Evolutionary conservation across 2,797 vertebrate genomes (phyloP).

Genomic region (Chaunax sp.): DNA sequence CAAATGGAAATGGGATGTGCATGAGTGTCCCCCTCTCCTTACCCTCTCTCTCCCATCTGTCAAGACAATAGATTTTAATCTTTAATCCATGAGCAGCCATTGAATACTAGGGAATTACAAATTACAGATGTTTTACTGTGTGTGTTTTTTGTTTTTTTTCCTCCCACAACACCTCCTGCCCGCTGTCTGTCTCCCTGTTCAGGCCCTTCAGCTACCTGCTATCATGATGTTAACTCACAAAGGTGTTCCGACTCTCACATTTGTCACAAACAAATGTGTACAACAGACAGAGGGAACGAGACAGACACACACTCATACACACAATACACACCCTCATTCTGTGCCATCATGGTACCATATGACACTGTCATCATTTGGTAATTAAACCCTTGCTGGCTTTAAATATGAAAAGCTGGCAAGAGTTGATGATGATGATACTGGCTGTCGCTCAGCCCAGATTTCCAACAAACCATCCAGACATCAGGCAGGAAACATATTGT

Average conservation of each 20-base stretch:
- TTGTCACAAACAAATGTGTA: slow-evolving; percentile 54
- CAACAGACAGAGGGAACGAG: slow-evolving; percentile 14
- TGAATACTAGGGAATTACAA: slow-evolving; percentile 98
- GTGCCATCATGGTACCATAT: slow-evolving; percentile 92
- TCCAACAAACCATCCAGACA: slow-evolving; percentile 71
- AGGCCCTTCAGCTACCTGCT: slow-evolving; percentile 83
- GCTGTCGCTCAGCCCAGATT: slow-evolving; percentile 83
- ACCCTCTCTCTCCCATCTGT: slow-evolving; percentile 94
- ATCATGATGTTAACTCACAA: slow-evolving; percentile 76
- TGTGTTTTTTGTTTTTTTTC: slow-evolving; percentile 59
- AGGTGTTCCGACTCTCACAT: slow-evolving; percentile 42
- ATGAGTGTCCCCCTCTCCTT: slow-evolving; percentile 78
- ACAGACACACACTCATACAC: slow-evolving; percentile 15
- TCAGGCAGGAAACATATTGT: slow-evolving; percentile 79
- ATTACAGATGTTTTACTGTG: slow-evolving; percentile 99
- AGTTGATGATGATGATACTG: slow-evolving; percentile 84
- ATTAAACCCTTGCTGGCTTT: slow-evolving; percentile 95
- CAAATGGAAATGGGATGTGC: slow-evolving; percentile 93
- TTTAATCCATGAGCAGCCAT: slow-evolving; percentile 99
- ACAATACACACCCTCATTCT: slow-evolving; percentile 80
- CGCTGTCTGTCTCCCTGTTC: slow-evolving; percentile 82
- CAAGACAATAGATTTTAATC: slow-evolving; percentile 99
- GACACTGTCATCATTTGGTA: slow-evolving; percentile 96
- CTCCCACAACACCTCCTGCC: slow-evolving; percentile 57
- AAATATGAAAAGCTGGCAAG: slow-evolving; percentile 95